These are phyloP conservation scores for Diadumene lineata DNA, from an alignment of 92 coral and sea anemone species.

Conservation along the genomic window DNA sequence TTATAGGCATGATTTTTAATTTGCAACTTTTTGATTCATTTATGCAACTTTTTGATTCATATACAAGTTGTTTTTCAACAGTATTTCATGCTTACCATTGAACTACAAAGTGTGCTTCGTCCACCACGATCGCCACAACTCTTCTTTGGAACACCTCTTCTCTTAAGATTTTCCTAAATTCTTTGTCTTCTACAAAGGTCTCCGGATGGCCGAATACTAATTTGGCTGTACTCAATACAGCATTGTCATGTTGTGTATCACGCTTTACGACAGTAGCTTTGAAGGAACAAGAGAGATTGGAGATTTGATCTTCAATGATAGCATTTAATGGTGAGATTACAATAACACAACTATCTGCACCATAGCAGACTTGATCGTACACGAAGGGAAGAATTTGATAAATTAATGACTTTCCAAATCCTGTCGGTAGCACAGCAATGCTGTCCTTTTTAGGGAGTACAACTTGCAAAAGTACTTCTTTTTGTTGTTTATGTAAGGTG, in stretches of 20 bases:
- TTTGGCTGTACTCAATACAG: no score
- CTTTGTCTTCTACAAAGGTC: conserved; percentile 1
- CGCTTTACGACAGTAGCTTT: not conserved
- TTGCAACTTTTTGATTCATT: no score
- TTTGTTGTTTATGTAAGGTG: no score
- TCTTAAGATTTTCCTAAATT: not conserved
- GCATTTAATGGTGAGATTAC: not conserved
- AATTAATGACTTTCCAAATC: conserved; percentile 6
- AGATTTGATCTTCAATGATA: conserved; percentile 10
- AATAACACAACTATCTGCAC: not conserved
- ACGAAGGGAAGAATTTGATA: not conserved
- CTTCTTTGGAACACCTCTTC: not conserved
- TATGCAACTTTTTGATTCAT: no score
- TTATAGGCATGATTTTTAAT: no score
- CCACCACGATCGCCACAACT: conserved; percentile 21
- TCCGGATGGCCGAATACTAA: conserved; percentile 1
- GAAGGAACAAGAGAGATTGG: not conserved
- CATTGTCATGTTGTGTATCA: no score
- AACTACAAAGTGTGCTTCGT: conserved; percentile 32
- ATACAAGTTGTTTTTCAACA: not conserved
- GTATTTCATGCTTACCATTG: conserved; percentile 13
- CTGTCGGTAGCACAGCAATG: conserved; percentile 11
- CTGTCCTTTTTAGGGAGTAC: not conserved
- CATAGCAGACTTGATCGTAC: not conserved
- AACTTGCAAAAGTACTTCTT: not conserved